Percentiles rank a stretch among this genome's conserved stretches.
Conservation (phyloP, 2,888 invertebrate genomes). For the Perithous albicinctus region DNA sequence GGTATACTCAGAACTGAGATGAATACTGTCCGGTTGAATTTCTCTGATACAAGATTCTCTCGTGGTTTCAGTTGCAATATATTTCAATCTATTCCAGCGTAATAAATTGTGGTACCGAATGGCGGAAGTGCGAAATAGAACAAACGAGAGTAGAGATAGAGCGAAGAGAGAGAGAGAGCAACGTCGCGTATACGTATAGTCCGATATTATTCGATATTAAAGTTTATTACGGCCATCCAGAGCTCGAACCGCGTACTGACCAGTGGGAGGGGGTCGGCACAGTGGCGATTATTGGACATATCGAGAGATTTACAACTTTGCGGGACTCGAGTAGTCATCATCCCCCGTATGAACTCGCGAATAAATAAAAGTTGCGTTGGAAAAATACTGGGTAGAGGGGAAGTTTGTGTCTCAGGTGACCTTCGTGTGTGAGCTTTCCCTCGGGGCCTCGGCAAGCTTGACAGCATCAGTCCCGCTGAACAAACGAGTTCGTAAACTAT, state of each 20-base stretch:
- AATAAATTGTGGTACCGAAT: slow-evolving; percentile 12
- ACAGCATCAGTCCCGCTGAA: neutral
- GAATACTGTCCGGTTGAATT: neutral
- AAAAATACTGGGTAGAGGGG: neutral
- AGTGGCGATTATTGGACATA: slow-evolving; percentile 56
- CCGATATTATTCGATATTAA: slow-evolving; percentile 60
- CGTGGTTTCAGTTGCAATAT: neutral
- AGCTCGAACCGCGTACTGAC: neutral
- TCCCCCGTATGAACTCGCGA: slow-evolving; percentile 7
- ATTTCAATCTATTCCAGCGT: neutral
- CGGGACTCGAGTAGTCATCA: slow-evolving; percentile 14
- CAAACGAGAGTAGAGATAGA: slow-evolving; percentile 5
- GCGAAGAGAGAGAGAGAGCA: neutral
- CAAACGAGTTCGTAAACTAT: slow-evolving; percentile 35
- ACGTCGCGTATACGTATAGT: slow-evolving; percentile 30
- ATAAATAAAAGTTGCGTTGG: slow-evolving; percentile 23
- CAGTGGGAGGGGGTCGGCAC: neutral
- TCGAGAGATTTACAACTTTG: slow-evolving; percentile 53
- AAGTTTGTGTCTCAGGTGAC: neutral
- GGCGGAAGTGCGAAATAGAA: slow-evolving; percentile 7
- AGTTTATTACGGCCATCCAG: slow-evolving; percentile 49
- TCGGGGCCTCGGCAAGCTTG: no score
- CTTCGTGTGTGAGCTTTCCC: neutral
- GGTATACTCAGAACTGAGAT: neutral
- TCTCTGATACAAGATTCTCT: neutral